phyloP scores from a whole-genome alignment of 2,113 vertebrate species.

The Cebidichthys violaceus region DNA sequence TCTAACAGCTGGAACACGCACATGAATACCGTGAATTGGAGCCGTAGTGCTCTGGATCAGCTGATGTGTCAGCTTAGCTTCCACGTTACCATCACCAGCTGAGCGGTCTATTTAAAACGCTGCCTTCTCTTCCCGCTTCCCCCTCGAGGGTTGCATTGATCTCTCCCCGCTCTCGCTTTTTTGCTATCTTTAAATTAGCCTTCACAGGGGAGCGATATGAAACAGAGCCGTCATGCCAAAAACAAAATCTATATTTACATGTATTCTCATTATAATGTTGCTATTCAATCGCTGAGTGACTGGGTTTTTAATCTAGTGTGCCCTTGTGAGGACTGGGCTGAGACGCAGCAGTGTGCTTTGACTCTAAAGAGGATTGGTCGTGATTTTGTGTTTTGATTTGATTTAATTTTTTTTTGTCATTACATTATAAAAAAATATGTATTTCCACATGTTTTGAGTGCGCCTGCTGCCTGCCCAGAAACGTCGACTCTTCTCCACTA shows the following conservation, averaged over 20 bases:
- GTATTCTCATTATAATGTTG: conserved; percentile 59
- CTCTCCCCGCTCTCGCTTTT: conserved; percentile 37
- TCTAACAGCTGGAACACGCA: background rate
- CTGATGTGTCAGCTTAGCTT: conserved; percentile 41
- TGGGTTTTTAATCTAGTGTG: conserved; percentile 48
- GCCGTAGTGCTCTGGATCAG: conserved; percentile 16
- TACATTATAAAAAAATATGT: background rate
- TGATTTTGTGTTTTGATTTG: background rate
- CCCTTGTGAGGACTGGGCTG: conserved; percentile 26
- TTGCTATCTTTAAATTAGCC: conserved; percentile 63
- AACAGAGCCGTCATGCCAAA: conserved; percentile 45
- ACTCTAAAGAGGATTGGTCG: background rate
- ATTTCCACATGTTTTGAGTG: too few species aligned
- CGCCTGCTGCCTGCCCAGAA: too few species aligned
- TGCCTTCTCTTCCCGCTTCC: conserved; percentile 13
- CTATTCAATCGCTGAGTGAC: conserved; percentile 53
- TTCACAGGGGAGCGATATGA: conserved; percentile 45
- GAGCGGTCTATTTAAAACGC: conserved; percentile 52
- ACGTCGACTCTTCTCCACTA: background rate
- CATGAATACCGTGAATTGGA: conserved; percentile 10
- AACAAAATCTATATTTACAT: conserved; percentile 70
- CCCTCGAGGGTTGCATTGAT: conserved; percentile 55
- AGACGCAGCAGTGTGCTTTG: conserved; percentile 15
- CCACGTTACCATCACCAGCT: conserved; percentile 39
- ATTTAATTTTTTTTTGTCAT: background rate